Evolutionary conservation across 2,888 invertebrate genomes (phyloP), one percentile per base, ranked within the genome.

Genomic region (Nemoura dubitans): DNA sequence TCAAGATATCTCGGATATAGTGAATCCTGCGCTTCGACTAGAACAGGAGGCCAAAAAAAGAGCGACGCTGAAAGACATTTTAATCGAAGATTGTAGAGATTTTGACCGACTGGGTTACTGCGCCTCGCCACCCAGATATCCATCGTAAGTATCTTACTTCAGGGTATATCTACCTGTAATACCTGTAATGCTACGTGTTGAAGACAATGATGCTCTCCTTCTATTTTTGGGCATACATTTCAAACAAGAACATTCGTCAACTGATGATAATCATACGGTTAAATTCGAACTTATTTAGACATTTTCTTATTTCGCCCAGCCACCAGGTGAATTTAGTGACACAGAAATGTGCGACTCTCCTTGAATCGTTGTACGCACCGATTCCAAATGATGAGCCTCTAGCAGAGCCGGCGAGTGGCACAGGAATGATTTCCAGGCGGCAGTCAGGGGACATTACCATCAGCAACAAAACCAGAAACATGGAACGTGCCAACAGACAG

Each of bases 91-190:
- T 81, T 89, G 89, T 77, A 86, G 87, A 6, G 87, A 86, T 2
- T 88, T 88, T n/a, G 88, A 89, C 76, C 85, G 87, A 10, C 83
- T 87, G 1, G 89, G 89, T 14, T 89, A 87, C 87, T 89, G 89
- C 59, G 89, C 88, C 26, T 89, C 89, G 7, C 88, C 89, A 3
- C 88, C 88, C 10, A 86, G 89, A 87, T 89, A 89, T 78, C 89
- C 89, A 5, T 87, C 88, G 89, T 89, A 87, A 88, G 89, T 86
- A 28, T 28, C 78, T 83, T 43, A 14, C 30, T 30, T 83, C 29
- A 21, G 16, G 6, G 10, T 27, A 25, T 78, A 10, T 16, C 10
- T 78, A 36, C 36, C 2, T 59, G n/a, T n/a, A n/a, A n/a, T n/a
- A n/a, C n/a, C n/a, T n/a, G n/a, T n/a, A n/a, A n/a, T n/a, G n/a